Evolutionary conservation across 2,888 invertebrate species (phyloP).

Genomic region (Teleiodes luculella): DNA sequence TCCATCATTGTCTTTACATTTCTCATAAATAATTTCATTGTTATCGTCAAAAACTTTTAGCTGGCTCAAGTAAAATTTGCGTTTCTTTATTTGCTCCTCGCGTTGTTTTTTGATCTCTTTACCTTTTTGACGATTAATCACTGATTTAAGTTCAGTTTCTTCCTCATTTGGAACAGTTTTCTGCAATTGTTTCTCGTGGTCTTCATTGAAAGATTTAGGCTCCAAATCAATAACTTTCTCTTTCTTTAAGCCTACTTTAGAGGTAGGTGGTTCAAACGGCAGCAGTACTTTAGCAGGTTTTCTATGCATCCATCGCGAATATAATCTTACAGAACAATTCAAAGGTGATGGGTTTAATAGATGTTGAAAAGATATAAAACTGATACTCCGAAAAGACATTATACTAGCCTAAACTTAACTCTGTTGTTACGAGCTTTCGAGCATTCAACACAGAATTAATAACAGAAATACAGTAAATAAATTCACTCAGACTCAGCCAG

Average conservation of each 20-base stretch:
- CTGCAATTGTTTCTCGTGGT: not conserved
- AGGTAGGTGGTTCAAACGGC: slow-evolving; percentile 58
- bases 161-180: slow-evolving; percentile 13
- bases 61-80: slow-evolving; percentile 52
- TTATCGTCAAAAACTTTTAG: slow-evolving; percentile 73
- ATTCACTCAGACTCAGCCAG: too few relatives aligned
- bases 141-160: not conserved
- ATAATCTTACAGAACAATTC: slow-evolving; percentile 43
- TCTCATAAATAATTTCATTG: slow-evolving; percentile 79
- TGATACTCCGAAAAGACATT: slow-evolving; percentile 38
- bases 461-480: too few relatives aligned
- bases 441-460: too few relatives aligned
- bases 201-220: slow-evolving; percentile 29
- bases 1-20: slow-evolving; percentile 80
- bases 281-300: slow-evolving; percentile 71
- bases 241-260: slow-evolving; percentile 48
- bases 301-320: slow-evolving; percentile 74
- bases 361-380: slow-evolving; percentile 31
- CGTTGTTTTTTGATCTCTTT: slow-evolving; percentile 49
- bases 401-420: not conserved
- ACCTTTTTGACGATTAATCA: slow-evolving; percentile 31
- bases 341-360: slow-evolving; percentile 27
- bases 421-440: too few relatives aligned
- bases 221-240: slow-evolving; percentile 63
- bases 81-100: slow-evolving; percentile 47